Evolutionary conservation across 2,113 vertebrate species (phyloP), one percentile per base, ranked within the genome.

Genomic region (Chrysochloris asiatica): DNA sequence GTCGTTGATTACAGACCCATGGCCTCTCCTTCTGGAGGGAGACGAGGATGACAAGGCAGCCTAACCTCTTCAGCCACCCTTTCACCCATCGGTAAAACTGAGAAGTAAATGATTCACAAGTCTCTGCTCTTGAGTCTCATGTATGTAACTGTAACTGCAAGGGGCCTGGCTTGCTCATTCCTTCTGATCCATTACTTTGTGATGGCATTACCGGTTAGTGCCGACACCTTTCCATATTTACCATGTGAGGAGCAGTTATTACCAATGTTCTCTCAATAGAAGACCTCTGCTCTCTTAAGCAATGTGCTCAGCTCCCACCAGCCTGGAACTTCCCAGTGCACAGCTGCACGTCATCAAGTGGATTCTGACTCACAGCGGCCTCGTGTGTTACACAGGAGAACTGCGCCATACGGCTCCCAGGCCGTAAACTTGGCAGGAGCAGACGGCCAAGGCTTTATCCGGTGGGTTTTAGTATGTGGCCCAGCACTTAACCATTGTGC

Each of bases 291-390:
- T 9, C 36, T 50, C 45, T 50, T 12, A 63, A 78, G 56, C 38
- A 30, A 36, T 12, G 45, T 12, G 56, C n/a, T 52, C 83, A 28
- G 50, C 16, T 3, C 33, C 13, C 71, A 2, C 0, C 0, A 2
- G 19, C 50, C 38, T 30, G 52, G n/a, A 41, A 45, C 13, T 73
- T 41, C 26, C 38, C 80, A 6, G 1, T 36, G 33, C 33, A n/a
- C n/a, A 17, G 63, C n/a, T 67, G 63, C 33, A 26, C 26, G 24
- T 7, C 12, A 6, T 17, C n/a, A 13, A n/a, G 63, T n/a, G 2
- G 33, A 33, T n/a, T 33, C 63, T 16, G 65, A 36, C n/a, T 36
- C 65, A 38, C n/a, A 38, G 7, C 9, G 8, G 22, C 14, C n/a
- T n/a, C n/a, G 19, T 0, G n/a, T 16, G n/a, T n/a, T 33, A 69